Conservation (phyloP, 2,113 vertebrate genomes). For the Regulus satrapa region DNA sequence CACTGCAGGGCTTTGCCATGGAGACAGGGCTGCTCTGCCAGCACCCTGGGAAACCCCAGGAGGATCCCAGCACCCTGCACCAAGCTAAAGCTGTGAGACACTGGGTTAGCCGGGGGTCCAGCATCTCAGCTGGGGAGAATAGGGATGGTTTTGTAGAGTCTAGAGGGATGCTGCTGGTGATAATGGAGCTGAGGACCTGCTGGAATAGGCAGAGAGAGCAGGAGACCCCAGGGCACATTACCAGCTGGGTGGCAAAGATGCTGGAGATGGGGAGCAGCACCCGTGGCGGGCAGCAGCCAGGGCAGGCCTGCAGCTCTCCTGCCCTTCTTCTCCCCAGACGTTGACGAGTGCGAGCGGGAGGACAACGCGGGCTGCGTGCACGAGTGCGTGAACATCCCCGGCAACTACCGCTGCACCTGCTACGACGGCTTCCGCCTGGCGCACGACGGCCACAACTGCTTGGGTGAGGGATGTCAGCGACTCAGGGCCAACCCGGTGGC, state of each 20-base stretch:
- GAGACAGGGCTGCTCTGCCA: neutral
- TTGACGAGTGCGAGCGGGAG: constrained; percentile 92
- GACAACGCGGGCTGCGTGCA: constrained; percentile 96
- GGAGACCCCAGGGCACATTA: neutral
- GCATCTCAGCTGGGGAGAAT: neutral
- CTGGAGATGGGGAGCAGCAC: neutral
- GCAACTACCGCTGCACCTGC: constrained; percentile 96
- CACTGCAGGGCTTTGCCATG: neutral
- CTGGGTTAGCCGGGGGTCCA: neutral
- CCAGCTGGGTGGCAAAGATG: rapidly evolving
- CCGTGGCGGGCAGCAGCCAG: rapidly evolving
- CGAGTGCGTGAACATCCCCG: constrained; percentile 96
- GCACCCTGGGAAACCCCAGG: neutral
- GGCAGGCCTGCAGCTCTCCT: neutral
- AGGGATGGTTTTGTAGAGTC: neutral
- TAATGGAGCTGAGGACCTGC: neutral
- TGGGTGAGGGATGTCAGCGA: constrained; percentile 72
- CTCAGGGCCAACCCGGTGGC: neutral
- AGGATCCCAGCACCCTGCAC: neutral
- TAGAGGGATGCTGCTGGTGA: neutral
- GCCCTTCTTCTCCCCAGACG: constrained; percentile 73
- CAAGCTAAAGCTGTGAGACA: neutral
- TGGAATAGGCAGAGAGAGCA: neutral
- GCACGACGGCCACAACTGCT: constrained; percentile 94
- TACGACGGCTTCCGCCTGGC: constrained; percentile 96